These are phyloP conservation scores for Carollia perspicillata DNA, from an alignment of 2,113 vertebrate genomes.

Conservation along the genomic window DNA sequence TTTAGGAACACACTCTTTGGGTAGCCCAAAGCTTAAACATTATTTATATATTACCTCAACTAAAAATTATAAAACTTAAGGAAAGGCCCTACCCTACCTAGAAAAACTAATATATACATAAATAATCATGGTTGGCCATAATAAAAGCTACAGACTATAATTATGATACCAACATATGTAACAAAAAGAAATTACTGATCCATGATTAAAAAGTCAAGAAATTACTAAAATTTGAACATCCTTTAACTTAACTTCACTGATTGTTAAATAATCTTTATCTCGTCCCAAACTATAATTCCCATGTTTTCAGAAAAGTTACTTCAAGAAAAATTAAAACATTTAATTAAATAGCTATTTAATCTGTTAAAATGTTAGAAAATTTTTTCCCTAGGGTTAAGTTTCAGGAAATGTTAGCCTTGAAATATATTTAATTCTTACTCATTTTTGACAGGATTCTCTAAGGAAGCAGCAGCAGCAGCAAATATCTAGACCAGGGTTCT, in stretches of 20 bases:
- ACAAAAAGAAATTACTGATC: constrained; percentile 51
- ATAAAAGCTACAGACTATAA: constrained; percentile 56
- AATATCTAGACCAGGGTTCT: constrained; percentile 10
- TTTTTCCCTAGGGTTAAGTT: constrained; percentile 34
- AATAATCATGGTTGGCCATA: not conserved
- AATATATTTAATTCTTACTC: constrained; percentile 11
- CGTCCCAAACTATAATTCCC: constrained; percentile 25
- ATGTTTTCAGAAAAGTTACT: constrained; percentile 42
- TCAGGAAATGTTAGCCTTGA: constrained; percentile 1
- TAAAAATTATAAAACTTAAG: constrained; percentile 55
- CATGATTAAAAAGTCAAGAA: constrained; percentile 21
- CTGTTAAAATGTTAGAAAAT: constrained; percentile 24
- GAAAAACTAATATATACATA: not conserved
- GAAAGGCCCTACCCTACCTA: not conserved
- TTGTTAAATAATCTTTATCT: constrained; percentile 26
- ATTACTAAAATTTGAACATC: constrained; percentile 3
- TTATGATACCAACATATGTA: constrained; percentile 24
- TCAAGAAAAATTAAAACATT: constrained; percentile 3
- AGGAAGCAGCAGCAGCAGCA: not conserved
- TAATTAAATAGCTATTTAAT: constrained; percentile 33
- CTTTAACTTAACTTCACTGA: constrained; percentile 17
- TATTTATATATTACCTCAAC: constrained; percentile 56
- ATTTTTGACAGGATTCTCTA: constrained; percentile 23
- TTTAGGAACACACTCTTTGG: constrained; percentile 1
- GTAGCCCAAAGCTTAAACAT: constrained; percentile 17